These are phyloP conservation scores for Mastigias papua DNA, from an alignment of 30 jellyfish, hydroid and myxozoan genomes.

Conservation along the genomic window DNA sequence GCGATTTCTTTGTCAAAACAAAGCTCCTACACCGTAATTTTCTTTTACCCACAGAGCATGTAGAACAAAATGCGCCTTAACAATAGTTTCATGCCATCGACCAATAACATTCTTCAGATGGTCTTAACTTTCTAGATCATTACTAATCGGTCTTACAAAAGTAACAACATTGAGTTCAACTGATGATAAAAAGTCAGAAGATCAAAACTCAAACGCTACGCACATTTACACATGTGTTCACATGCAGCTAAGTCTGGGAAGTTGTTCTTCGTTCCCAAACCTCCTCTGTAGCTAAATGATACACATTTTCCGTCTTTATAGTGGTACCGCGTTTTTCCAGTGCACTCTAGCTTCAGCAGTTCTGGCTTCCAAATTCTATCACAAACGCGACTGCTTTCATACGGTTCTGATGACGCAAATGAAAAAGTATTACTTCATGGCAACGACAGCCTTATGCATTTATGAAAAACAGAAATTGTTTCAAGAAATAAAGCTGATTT, in stretches of 20 bases:
- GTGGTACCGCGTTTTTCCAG: constrained; percentile 62
- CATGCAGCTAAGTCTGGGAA: constrained; percentile 61
- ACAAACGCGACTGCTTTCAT: constrained; percentile 70
- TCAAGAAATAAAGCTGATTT: too few species aligned
- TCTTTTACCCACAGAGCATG: too few species aligned
- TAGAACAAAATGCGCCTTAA: too few species aligned
- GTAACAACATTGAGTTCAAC: too few species aligned
- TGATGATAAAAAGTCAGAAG: background rate
- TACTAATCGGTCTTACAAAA: too few species aligned
- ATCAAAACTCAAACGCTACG: background rate
- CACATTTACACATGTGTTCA: constrained; percentile 35
- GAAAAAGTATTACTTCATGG: background rate
- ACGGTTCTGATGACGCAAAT: constrained; percentile 29
- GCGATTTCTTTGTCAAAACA: too few species aligned
- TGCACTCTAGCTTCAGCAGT: constrained; percentile 48
- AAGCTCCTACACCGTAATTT: too few species aligned
- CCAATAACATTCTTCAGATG: too few species aligned
- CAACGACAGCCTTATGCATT: background rate
- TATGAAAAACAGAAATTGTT: too few species aligned
- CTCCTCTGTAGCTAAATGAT: constrained; percentile 69
- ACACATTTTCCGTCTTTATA: constrained; percentile 66
- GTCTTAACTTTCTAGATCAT: too few species aligned
- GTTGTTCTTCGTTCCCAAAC: constrained; percentile 89
- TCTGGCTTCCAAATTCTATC: constrained; percentile 81
- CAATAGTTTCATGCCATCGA: too few species aligned